Conservation (phyloP, 2,113 vertebrate species). For the Syrrhaptes paradoxus region DNA sequence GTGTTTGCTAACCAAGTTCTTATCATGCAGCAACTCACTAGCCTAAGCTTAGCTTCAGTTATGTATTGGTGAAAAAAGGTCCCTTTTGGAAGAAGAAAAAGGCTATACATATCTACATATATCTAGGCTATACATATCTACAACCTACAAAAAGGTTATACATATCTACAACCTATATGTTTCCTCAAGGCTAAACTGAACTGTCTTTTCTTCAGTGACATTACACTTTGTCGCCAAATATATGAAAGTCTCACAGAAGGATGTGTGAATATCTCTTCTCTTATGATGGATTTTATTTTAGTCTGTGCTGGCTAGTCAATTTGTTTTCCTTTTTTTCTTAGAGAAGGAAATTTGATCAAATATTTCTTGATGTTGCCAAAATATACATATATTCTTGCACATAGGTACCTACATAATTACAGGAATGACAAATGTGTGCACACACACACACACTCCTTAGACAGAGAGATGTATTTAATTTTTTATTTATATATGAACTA, state of each 20-base stretch:
- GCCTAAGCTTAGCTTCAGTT: conserved; percentile 45
- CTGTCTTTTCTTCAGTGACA: conserved; percentile 69
- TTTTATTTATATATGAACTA: conserved; percentile 8
- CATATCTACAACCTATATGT: conserved; percentile 2
- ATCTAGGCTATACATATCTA: too few species aligned
- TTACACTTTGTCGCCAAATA: conserved; percentile 69
- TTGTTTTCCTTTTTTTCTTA: conserved; percentile 26
- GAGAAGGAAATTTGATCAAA: background rate
- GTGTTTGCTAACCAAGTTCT: conserved; percentile 75
- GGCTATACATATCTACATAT: too few species aligned
- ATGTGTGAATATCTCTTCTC: conserved; percentile 39
- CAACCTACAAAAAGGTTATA: too few species aligned
- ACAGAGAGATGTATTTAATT: background rate
- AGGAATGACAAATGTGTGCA: background rate
- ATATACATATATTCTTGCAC: background rate
- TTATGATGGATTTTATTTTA: conserved; percentile 43
- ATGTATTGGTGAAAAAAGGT: conserved; percentile 10
- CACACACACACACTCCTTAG: background rate
- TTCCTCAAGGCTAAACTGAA: conserved; percentile 77
- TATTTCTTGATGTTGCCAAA: conserved; percentile 10
- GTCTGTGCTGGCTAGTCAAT: background rate
- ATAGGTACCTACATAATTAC: background rate
- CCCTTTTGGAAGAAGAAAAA: conserved; percentile 60
- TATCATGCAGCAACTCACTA: conserved; percentile 62
- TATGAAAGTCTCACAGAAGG: conserved; percentile 49